A percentile compares a stretch with the other conserved stretches of the same genome.
These are phyloP conservation scores for Piprites chloris DNA, from an alignment of 2,113 vertebrate species.

Conservation along the genomic window DNA sequence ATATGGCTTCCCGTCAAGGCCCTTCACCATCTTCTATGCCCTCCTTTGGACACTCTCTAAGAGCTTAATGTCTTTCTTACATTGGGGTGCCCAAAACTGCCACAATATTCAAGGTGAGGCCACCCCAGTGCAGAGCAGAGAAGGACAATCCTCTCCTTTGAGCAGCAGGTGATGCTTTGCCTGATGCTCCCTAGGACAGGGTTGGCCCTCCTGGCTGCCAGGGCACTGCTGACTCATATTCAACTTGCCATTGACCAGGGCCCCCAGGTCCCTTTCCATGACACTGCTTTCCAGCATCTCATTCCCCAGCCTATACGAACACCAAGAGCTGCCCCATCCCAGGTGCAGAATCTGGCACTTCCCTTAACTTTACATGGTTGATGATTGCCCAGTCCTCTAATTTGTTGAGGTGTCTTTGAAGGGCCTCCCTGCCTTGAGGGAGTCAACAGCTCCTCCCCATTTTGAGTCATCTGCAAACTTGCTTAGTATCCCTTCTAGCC, in stretches of 20 bases:
- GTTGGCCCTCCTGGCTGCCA: neutral
- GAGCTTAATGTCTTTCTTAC: neutral
- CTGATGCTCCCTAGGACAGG: neutral
- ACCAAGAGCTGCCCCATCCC: neutral
- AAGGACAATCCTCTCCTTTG: neutral
- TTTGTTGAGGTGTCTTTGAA: neutral
- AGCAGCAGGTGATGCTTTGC: neutral
- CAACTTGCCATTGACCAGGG: neutral
- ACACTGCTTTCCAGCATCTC: neutral
- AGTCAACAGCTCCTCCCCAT: neutral
- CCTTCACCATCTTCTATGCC: neutral
- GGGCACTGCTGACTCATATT: neutral
- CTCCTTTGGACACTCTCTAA: neutral
- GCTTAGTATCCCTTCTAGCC: neutral
- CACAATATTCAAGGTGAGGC: neutral
- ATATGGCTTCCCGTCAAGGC: neutral
- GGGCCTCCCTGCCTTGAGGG: neutral
- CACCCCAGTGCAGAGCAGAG: neutral
- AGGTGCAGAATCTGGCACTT: neutral
- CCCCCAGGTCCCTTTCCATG: neutral
- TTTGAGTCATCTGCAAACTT: neutral
- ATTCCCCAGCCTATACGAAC: neutral
- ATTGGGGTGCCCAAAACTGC: neutral
- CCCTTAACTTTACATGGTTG: neutral
- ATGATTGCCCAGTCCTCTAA: neutral